A percentile compares a stretch with the other conserved stretches of the same genome.
phyloP scores from a whole-genome alignment of 2,888 invertebrate species.

The Timema podura region DNA sequence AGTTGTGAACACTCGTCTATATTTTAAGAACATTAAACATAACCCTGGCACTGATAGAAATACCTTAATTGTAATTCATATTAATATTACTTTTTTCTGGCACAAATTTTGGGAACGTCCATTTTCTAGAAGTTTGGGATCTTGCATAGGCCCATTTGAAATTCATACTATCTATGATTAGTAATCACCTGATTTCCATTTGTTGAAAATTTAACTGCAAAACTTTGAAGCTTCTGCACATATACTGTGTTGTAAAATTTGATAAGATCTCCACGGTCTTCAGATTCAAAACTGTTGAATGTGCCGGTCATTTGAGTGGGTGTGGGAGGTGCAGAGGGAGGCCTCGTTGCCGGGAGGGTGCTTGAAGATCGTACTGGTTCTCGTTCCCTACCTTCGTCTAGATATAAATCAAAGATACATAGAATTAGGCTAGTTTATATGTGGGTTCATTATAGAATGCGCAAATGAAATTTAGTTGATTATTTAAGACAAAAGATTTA shows the following conservation, averaged over 20 bases:
- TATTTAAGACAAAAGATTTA: not conserved
- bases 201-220: slow-evolving; percentile 64
- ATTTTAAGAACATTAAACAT: too few relatives aligned
- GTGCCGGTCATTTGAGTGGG: slow-evolving; percentile 55
- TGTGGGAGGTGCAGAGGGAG: slow-evolving; percentile 49
- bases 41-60: too few relatives aligned
- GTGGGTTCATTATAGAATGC: not conserved
- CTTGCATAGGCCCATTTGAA: too few relatives aligned
- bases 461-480: too few relatives aligned
- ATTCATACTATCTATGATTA: too few relatives aligned
- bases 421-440: too few relatives aligned
- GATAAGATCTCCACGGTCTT: slow-evolving; percentile 82
- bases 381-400: not conserved
- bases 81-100: too few relatives aligned
- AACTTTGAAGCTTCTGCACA: slow-evolving; percentile 75
- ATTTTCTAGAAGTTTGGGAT: too few relatives aligned
- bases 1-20: too few relatives aligned
- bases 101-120: too few relatives aligned
- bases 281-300: slow-evolving; percentile 48
- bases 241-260: slow-evolving; percentile 92
- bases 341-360: slow-evolving; percentile 47
- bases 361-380: slow-evolving; percentile 45
- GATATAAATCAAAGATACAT: too few relatives aligned
- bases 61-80: too few relatives aligned
- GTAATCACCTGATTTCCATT: not conserved